Conservation (phyloP, 2,888 invertebrate genomes). For the Bruchidius siliquastri region DNA sequence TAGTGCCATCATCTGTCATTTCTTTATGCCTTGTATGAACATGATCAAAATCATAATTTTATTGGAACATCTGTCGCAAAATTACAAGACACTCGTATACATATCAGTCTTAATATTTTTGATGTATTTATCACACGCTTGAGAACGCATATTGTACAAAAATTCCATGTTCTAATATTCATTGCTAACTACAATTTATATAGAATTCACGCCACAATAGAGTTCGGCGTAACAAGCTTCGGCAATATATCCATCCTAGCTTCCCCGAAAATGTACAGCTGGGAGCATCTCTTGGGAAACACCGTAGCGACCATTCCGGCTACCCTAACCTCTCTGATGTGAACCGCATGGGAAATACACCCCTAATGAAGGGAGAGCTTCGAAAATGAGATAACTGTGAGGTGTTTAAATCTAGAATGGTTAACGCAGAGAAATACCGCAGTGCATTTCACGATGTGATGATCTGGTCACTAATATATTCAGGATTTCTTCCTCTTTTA, state of each 20-base stretch:
- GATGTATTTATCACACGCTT: no score
- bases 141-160: no score
- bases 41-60: no score
- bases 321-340: background rate
- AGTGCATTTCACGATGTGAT: background rate
- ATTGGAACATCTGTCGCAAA: no score
- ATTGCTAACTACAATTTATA: no score
- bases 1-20: no score
- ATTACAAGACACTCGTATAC: no score
- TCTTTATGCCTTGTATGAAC: no score
- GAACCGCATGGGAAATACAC: background rate
- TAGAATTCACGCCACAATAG: no score
- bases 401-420: background rate
- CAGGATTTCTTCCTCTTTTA: no score
- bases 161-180: no score
- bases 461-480: background rate
- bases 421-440: background rate
- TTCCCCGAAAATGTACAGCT: background rate
- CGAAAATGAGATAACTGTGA: background rate
- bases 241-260: background rate
- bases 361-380: background rate
- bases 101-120: no score
- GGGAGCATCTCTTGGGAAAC: background rate
- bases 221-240: background rate
- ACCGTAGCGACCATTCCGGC: background rate